Evolutionary conservation across 2,888 invertebrate genomes (phyloP).

Genomic region (Mylabris sibirica): DNA sequence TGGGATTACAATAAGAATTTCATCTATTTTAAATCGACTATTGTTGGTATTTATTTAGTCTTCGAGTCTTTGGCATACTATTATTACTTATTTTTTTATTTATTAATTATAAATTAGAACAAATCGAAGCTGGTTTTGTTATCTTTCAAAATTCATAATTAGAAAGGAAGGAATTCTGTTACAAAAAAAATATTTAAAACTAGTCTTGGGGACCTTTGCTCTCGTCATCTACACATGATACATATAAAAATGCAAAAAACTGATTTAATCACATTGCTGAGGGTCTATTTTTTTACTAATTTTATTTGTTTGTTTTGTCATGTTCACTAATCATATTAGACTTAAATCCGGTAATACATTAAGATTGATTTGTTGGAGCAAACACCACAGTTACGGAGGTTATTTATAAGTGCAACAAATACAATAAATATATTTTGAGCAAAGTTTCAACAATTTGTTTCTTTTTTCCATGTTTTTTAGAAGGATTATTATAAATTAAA

Average conservation of each 20-base stretch:
- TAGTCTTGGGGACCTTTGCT: slow-evolving; percentile 16
- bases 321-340: background rate
- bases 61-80: slow-evolving; percentile 7
- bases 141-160: background rate
- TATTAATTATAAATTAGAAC: background rate
- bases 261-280: slow-evolving; percentile 24
- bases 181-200: background rate
- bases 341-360: slow-evolving; percentile 15
- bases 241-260: slow-evolving; percentile 39
- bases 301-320: background rate
- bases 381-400: slow-evolving; percentile 30
- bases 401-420: slow-evolving; percentile 32
- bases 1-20: background rate
- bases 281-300: background rate
- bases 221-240: slow-evolving; percentile 19
- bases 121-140: background rate
- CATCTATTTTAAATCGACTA: slow-evolving; percentile 10
- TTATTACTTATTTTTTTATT: background rate
- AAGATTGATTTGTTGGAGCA: slow-evolving; percentile 1
- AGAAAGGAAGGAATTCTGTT: background rate
- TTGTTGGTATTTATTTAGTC: background rate
- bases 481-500: background rate
- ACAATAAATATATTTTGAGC: slow-evolving; percentile 29
- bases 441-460: slow-evolving; percentile 21
- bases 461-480: background rate